Evolutionary conservation across 2,113 vertebrate genomes (phyloP), one percentile per base, ranked within the genome.

Genomic region (Melozone crissalis): DNA sequence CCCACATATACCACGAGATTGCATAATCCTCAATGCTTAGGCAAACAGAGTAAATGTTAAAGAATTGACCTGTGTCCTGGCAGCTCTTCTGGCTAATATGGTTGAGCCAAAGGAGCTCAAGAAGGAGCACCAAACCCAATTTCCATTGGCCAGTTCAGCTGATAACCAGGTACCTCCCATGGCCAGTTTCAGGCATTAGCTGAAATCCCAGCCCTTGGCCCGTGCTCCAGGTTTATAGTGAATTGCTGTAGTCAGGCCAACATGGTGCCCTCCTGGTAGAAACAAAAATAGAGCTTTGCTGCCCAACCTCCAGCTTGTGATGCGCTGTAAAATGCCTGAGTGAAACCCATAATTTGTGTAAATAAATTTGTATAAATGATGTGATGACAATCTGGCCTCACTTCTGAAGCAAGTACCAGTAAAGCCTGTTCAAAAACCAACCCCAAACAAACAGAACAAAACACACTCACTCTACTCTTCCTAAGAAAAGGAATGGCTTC

Each of bases 91-190:
- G 68, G 41, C 10, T 84, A 54, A 54, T 49, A 52, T 5, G 7
- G 22, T 33, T 47, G 71, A 65, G 55, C 23, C 26, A 55, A 71
- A 78, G 21, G 35, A 87, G 33, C 27, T 73, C 39, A 65, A 52
- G 35, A 76, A 63, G 49, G 44, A 74, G 54, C 59, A 74, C 9
- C 11, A 49, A 81, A 57, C 13, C 15, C 2, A n/a, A 23, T 33
- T 77, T 43, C 27, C 74, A 66, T 7, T 2, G n/a, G 30, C 14
- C 0, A 0, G 19, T 51, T 81, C 1, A 7, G 33, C 14, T 69
- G 44, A 69, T 13, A 61, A 65, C 19, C 46, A 66, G 8, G 33
- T 30, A 33, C 22, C 7, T 57, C 11, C 59, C 19, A 18, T 2
- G 21, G 41, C 6, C 55, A 47, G 11, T 37, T 77, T 46, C 39